Evolutionary conservation across 2,888 invertebrate genomes (phyloP).

Genomic region (Lasius fuliginosus): DNA sequence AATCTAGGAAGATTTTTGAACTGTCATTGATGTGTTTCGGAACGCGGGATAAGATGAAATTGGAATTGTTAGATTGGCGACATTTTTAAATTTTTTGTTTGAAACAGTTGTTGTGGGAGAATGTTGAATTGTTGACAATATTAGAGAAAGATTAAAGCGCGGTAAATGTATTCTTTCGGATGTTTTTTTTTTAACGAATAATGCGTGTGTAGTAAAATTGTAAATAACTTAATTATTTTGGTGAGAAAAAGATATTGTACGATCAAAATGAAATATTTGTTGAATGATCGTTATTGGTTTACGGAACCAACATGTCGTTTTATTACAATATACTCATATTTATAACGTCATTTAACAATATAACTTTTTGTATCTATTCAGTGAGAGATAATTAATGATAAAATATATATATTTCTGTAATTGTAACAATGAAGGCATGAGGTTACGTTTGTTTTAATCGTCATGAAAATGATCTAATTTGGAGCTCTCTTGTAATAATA

Average conservation of each 20-base stretch:
- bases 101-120: neutral
- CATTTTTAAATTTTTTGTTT: conserved; percentile 57
- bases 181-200: neutral
- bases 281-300: neutral
- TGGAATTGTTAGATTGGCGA: conserved; percentile 51
- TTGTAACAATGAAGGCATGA: neutral
- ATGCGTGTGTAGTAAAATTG: neutral
- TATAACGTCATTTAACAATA: neutral
- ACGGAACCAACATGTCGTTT: neutral
- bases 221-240: neutral
- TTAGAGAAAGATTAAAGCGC: too few species aligned
- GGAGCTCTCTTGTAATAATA: neutral
- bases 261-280: neutral
- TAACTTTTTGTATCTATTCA: too few species aligned
- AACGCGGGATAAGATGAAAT: neutral
- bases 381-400: neutral
- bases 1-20: neutral
- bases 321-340: neutral
- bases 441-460: neutral
- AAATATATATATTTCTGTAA: neutral
- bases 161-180: neutral
- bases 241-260: neutral
- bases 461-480: neutral
- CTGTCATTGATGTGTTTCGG: neutral
- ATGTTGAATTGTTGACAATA: neutral